Evolutionary conservation across 2,113 vertebrate genomes (phyloP), one percentile per base, ranked within the genome.

Genomic region (Xerus inauris): DNA sequence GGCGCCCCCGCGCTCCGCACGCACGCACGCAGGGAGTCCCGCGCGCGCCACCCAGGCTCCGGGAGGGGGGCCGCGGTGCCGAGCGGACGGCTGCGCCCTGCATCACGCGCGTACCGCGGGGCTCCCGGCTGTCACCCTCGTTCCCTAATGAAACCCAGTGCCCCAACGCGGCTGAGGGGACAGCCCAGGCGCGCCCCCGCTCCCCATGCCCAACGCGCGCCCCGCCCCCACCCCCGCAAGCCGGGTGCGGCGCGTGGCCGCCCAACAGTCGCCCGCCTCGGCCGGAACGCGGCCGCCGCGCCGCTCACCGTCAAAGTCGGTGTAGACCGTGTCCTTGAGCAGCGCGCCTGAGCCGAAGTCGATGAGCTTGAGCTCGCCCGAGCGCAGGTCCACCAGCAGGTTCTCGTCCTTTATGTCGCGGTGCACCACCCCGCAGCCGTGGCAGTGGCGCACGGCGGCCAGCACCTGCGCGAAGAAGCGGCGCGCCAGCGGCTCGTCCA

Each of bases 371-470:
- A 99, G 99, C 96, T 99, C 99, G 62, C 99, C 99, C 0, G 99
- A 99, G 97, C 99, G 98, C 69, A 99, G 98, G 45, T 99, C 99
- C 98, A 99, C 99, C 51, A 99, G 99, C 97, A 99, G 99, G 97
- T 99, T 99, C 94, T 99, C 99, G 80, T 99, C 99, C 97, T 99
- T 99, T 98, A 99, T 99, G 98, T 99, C 99, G 54, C 99, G 98
- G 98, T 99, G 99, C 75, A 99, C 99, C 11, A 99, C 99, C 0
- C 99, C 99, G 96, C 99, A 99, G 98, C 98, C 98, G 97, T 99
- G 99, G 98, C 99, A 99, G 98, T 99, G 99, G n/a, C 99, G 98
- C 94, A 99, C 99, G 1, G 99, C 99, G 92, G 99, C 99, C 98
- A 99, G 94, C 94, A 99, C 99, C 98, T 99, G 99, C 64, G 99